Conservation (phyloP, 2,888 invertebrate species). For the Plusia festucae region DNA sequence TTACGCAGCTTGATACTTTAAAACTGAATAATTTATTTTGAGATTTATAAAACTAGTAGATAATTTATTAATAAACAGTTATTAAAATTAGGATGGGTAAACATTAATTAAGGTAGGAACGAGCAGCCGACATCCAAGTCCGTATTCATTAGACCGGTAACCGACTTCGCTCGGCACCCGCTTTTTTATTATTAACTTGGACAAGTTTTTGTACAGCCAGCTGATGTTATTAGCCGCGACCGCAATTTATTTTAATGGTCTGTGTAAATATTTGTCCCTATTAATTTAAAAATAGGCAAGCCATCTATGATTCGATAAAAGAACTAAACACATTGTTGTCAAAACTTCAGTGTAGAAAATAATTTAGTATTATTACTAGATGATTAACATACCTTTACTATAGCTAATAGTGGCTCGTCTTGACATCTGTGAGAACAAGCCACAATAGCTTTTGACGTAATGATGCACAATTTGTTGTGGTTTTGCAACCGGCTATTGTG, state of each 20-base stretch:
- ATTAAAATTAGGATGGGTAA: constrained; percentile 25
- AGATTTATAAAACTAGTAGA: background rate
- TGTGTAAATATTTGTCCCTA: constrained; percentile 69
- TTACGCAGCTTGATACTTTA: background rate
- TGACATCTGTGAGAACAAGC: background rate
- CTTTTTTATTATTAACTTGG: constrained; percentile 53
- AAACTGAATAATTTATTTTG: background rate
- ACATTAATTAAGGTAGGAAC: constrained; percentile 43
- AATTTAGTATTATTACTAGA: background rate
- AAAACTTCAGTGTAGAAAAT: background rate
- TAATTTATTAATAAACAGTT: background rate
- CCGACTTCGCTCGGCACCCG: constrained; percentile 36
- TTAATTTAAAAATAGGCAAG: constrained; percentile 55
- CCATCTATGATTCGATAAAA: constrained; percentile 51
- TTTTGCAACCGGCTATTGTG: constrained; percentile 5
- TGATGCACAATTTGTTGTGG: constrained; percentile 13
- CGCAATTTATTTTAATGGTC: constrained; percentile 72
- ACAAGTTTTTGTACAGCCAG: constrained; percentile 71
- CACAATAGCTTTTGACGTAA: constrained; percentile 7
- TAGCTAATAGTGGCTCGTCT: background rate
- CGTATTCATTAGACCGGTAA: constrained; percentile 53
- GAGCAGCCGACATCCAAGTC: constrained; percentile 25
- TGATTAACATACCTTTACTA: constrained; percentile 2
- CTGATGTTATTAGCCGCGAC: constrained; percentile 67
- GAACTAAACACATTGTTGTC: background rate